Evolutionary conservation across 64 coral and sea anemone species (phyloP).

Genomic region (Anthopleura sola): DNA sequence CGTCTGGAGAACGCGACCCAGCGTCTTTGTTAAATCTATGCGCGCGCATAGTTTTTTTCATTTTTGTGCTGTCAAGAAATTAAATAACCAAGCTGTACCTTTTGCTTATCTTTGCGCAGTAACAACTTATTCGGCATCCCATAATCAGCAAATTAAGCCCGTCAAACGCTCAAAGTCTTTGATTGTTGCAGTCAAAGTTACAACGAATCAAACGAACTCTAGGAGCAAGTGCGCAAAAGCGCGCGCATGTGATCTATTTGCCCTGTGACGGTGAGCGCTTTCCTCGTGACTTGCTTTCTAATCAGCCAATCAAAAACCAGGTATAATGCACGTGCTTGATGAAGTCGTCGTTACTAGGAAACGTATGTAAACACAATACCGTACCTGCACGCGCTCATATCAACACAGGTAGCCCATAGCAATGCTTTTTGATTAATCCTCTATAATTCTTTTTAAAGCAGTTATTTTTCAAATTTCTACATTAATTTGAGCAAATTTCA

Average conservation of each 20-base stretch:
- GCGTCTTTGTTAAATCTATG: background rate
- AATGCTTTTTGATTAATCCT: too few relatives aligned
- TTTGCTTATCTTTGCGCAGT: background rate
- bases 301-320: background rate
- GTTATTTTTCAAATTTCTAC: too few relatives aligned
- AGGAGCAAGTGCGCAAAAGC: background rate
- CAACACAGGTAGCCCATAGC: background rate
- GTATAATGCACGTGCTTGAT: too few relatives aligned
- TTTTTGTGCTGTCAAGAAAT: background rate
- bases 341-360: background rate
- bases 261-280: background rate
- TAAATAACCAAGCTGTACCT: background rate
- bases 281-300: background rate
- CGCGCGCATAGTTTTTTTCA: background rate
- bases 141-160: background rate
- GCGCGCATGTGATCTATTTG: background rate
- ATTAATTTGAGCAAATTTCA: too few relatives aligned
- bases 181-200: background rate
- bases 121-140: background rate
- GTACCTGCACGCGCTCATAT: too few relatives aligned
- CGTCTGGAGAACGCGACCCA: too few relatives aligned
- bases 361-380: background rate
- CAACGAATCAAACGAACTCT: background rate
- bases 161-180: background rate
- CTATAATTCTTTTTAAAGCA: too few relatives aligned